Evolutionary conservation across 2,113 vertebrate species (phyloP).

Genomic region (Gopherus flavomarginatus): DNA sequence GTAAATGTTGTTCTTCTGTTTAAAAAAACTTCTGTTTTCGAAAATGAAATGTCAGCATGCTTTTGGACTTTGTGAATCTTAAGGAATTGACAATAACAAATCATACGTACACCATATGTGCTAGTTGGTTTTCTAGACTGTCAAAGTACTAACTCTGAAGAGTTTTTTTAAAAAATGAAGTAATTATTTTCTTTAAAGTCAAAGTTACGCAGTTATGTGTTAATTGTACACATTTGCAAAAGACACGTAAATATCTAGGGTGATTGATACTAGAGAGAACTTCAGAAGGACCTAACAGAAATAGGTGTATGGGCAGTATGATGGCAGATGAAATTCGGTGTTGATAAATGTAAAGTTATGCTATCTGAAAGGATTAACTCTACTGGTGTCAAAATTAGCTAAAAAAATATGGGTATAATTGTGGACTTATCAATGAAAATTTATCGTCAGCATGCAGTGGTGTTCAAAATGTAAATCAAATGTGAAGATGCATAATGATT

Average conservation of each 20-base stretch:
- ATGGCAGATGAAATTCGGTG: neutral
- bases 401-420: accelerated
- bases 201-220: neutral
- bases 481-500: neutral
- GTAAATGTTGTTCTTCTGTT: neutral
- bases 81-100: neutral
- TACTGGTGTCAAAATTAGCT: neutral
- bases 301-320: neutral
- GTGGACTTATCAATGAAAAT: neutral
- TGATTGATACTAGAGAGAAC: neutral
- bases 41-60: neutral
- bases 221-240: neutral
- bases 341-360: neutral
- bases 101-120: neutral
- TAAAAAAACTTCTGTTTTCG: neutral
- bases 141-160: neutral
- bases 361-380: neutral
- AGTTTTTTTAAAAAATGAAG: neutral
- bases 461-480: neutral
- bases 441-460: neutral
- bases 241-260: neutral
- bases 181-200: neutral
- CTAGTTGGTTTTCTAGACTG: neutral
- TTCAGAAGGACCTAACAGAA: too few species aligned
- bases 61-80: neutral